Evolutionary conservation across 2,113 vertebrate genomes (phyloP).

Genomic region (Etheostoma spectabile): DNA sequence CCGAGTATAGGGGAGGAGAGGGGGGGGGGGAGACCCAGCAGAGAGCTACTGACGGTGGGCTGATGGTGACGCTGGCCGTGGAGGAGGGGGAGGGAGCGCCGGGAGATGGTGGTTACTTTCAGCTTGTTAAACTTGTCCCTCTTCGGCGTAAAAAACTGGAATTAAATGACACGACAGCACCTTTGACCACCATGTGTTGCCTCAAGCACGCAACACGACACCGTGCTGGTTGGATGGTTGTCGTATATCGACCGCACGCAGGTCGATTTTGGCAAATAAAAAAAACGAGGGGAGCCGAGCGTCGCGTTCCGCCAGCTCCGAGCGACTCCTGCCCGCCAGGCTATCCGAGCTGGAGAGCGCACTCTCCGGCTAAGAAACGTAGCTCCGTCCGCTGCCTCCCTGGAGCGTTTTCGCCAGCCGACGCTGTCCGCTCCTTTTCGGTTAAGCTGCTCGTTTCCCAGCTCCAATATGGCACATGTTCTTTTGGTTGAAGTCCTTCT

Average conservation of each 20-base stretch:
- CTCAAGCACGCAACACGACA: neutral
- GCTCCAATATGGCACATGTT: slow-evolving; percentile 39
- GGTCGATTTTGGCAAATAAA: too few relatives aligned
- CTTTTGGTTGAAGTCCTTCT: neutral
- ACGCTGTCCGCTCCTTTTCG: neutral
- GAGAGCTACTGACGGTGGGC: slow-evolving; percentile 41
- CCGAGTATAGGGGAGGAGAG: slow-evolving; percentile 10
- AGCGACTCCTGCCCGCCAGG: slow-evolving; percentile 33
- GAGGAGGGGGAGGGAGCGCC: slow-evolving; percentile 34
- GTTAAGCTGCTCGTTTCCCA: neutral
- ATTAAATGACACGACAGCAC: slow-evolving; percentile 5
- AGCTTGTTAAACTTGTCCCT: slow-evolving; percentile 30
- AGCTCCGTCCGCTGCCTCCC: slow-evolving; percentile 6
- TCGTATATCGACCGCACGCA: neutral
- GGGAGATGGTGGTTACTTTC: slow-evolving; percentile 31
- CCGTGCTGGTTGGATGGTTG: neutral
- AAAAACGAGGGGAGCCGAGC: slow-evolving; percentile 16
- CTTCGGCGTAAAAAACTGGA: slow-evolving; percentile 37
- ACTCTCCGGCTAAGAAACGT: neutral
- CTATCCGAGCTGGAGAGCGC: slow-evolving; percentile 22
- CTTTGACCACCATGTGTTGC: rapidly evolving
- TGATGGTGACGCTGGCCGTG: slow-evolving; percentile 60
- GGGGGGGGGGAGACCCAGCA: slow-evolving; percentile 50
- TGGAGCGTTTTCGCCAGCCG: neutral
- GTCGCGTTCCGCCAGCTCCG: neutral